Base-by-base conservation (phyloP, 2,797 vertebrate genomes). In the Philypnodon macrostomus region DNA sequence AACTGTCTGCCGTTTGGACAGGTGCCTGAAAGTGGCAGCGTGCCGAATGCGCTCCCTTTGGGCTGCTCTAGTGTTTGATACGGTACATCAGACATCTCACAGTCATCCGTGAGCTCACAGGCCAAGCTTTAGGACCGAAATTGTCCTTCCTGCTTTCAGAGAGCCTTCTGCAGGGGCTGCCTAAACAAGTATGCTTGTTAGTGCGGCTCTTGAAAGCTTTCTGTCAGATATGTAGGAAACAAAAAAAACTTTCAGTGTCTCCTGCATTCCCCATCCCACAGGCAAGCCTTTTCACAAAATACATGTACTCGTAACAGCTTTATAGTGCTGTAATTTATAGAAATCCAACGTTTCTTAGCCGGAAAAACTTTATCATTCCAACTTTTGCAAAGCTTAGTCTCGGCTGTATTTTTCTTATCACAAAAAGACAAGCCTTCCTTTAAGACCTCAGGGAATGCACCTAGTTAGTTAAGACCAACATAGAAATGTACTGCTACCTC, bases 101-200 rank as follows among this genome's bases (percentile, higher is more conserved):
- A 66, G 75, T 62, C 65, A 35, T 56, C 65, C 16, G 26, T 45
- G 59, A 63, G 2, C 63, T 78, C 64, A 47, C 62, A 49, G 71
- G 66, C 67, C 66, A 64, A 60, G 53, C 64, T 60, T 29, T 42
- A 55, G 69, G 71, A 84, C 68, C 31, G 41, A 53, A 70, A 70
- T 47, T 61, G 67, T 67, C 77, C 64, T 79, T 57, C 59, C 58
- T 63, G 52, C 47, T 51, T 50, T 65, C 53, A 59, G 63, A 67
- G 72, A 63, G 70, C 54, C 67, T 69, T 79, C 64, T 76, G 81
- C 62, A 5, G 72, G 70, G 72, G 70, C 65, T 54, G 61, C 73
- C n/a, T 81, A 79, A 88, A 87, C 81, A 83, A 63, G 55, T 48
- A 39, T 41, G 67, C 75, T 88, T 75, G 75, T 86, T 88, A 83